These are phyloP conservation scores for Drosophila neonasuta DNA, from an alignment of 2,888 invertebrate genomes.

Conservation along the genomic window DNA sequence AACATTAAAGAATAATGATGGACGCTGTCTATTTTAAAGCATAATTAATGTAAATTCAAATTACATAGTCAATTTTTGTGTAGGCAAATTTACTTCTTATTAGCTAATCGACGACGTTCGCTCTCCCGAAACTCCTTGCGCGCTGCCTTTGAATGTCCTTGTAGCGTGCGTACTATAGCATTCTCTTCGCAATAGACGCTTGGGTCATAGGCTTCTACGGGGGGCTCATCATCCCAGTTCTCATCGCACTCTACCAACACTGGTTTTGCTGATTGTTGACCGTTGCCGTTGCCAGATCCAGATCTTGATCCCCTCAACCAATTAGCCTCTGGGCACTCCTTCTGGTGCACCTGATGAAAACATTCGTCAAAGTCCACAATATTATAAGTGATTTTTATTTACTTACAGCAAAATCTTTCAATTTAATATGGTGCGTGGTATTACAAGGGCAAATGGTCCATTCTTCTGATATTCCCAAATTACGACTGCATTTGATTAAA, in stretches of 20 bases:
- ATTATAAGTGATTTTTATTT: background rate
- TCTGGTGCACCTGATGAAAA: constrained; percentile 25
- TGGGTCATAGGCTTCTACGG: constrained; percentile 40
- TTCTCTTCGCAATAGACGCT: constrained; percentile 35
- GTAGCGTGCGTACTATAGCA: constrained; percentile 12
- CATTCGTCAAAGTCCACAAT: background rate
- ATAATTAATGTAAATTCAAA: too few species aligned
- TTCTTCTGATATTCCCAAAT: rapidly evolving
- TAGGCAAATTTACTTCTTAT: background rate
- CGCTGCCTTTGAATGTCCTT: constrained; percentile 19
- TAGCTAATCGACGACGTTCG: constrained; percentile 38
- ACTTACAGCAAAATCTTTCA: constrained; percentile 28
- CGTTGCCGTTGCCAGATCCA: background rate
- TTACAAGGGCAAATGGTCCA: constrained; percentile 37
- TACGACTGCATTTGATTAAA: constrained; percentile 36
- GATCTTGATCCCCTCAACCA: too few species aligned
- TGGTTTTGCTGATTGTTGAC: too few species aligned
- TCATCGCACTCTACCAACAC: constrained; percentile 28
- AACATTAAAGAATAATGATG: too few species aligned
- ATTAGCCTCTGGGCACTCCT: constrained; percentile 26
- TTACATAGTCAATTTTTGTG: too few species aligned
- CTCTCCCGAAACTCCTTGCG: constrained; percentile 17
- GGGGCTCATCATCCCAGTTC: constrained; percentile 46
- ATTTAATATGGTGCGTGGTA: constrained; percentile 20
- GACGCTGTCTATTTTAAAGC: too few species aligned